Base-by-base conservation (phyloP, 2,797 vertebrate genomes). In the Aphelocoma californica region DNA sequence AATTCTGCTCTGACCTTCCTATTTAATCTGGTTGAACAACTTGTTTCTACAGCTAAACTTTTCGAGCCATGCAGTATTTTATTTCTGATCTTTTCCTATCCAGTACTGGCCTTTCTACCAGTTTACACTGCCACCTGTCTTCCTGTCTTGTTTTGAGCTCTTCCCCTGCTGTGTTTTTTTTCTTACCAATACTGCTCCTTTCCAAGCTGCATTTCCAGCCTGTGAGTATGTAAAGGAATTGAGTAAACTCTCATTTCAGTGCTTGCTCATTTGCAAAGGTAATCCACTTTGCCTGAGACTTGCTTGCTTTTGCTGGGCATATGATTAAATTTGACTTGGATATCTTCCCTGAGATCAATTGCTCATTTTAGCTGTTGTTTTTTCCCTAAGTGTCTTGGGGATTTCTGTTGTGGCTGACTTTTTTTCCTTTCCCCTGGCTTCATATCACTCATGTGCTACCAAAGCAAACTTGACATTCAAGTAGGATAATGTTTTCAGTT, bases 401-500 rank as follows among this genome's bases (percentile, higher is more conserved):
- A 74, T 93, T 95, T 82, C 87, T 2, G 3, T 36, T 88, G 18
- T 57, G 89, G 74, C 56, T 62, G 34, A 13, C 34, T 48, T 25
- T 45, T 53, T 57, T 72, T 48, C 8, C 31, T 12, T 34, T 19
- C 1, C 25, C 7, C 23, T 47, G 64, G 32, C 28, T 92, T 95
- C 34, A 7, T 88, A 88, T 88, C 85, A 74, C 42, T 93, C 38
- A 42, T 67, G 53, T 14, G 8, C 58, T 96, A 92, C 70, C 66
- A 82, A 84, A 94, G 62, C 58, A 93, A 93, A 92, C 69, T 81
- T 92, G 91, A 75, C 82, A 73, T 93, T 95, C 88, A 79, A 86
- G 66, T 34, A 78, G 73, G 73, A 93, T 94, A 93, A 95, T 72
- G 73, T 92, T 95, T 95, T 94, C 83, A 60, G 90, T 96, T 93